Percentiles rank a stretch among this genome's conserved stretches.
Conservation (phyloP, 2,113 vertebrate species). For the Acanthisitta chloris region DNA sequence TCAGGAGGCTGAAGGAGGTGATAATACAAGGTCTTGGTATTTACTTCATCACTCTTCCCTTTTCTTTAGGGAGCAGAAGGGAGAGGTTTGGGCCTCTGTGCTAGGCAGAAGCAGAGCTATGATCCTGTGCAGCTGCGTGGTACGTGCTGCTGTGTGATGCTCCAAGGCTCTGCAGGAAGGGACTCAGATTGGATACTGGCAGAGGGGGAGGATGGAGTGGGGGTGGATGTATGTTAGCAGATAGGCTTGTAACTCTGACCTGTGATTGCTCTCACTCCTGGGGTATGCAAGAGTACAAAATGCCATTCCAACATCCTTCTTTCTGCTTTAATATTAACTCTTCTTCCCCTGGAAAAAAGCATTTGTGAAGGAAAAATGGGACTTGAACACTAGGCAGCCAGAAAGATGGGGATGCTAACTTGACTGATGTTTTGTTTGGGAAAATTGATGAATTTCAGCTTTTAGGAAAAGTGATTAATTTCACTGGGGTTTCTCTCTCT, state of each 20-base stretch:
- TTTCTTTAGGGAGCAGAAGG: neutral
- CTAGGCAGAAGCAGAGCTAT: neutral
- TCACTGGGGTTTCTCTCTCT: neutral
- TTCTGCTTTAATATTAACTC: neutral
- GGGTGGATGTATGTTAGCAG: neutral
- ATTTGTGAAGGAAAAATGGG: neutral
- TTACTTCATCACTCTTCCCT: neutral
- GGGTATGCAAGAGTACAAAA: neutral
- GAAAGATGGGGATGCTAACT: neutral
- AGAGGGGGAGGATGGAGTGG: neutral
- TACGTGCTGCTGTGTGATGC: neutral
- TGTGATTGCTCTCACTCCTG: neutral
- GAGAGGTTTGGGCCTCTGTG: neutral
- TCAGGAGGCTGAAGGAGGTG: neutral
- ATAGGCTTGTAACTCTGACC: neutral
- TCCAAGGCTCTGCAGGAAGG: neutral
- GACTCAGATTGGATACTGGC: neutral
- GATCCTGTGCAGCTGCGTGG: neutral
- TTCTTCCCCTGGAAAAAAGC: neutral
- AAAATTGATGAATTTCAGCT: neutral
- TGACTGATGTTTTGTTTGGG: neutral
- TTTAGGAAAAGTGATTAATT: neutral
- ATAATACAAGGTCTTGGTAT: fast-evolving
- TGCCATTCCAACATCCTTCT: neutral
- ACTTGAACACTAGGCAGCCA: neutral